Evolutionary conservation across 2,113 vertebrate genomes (phyloP), one percentile per base, ranked within the genome.

Genomic region (Poecile atricapillus): DNA sequence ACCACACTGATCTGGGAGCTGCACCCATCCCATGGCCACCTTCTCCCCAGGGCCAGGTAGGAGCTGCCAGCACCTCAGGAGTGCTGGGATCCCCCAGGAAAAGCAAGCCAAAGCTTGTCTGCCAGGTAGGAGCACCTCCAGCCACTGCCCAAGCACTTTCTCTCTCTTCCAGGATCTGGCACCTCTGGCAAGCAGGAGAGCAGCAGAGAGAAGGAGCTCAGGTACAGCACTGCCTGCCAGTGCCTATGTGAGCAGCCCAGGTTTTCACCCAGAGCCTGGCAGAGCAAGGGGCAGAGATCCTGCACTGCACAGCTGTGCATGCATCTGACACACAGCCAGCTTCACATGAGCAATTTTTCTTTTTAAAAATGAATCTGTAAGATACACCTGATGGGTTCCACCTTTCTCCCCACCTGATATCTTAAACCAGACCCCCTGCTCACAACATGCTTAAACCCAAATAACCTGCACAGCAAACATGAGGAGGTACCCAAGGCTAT

Each of bases 321-420:
- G 43, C 12, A 2, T 37, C 43, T 28, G 11, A n/a, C 0, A 1
- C 16, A 55, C 2, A 3, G 22, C 10, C 22, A 79, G 41, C 47
- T 75, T 60, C 8, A 90, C 1, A 0, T 5, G 1, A 10, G 35
- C 44, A 44, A 21, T 35, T 56, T 43, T 47, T 56, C 37, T 62
- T 39, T 23, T 77, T 73, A 25, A 81, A 39, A 73, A 5, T 58
- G 3, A 49, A 20, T 18, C n/a, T 47, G 58, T 15, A 84, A 33
- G 15, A 28, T 10, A 15, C 5, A 25, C 53, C 50, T 43, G 37
- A 43, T 20, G 35, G 15, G 4, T 31, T 44, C 50, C 30, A 79
- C 13, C 24, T 31, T 53, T 39, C 53, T 79, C 12, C 28, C 39
- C 74, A 82, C 56, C 60, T 83, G 30, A 6, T 74, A 19, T 44